These are phyloP conservation scores for Malurus cyaneus DNA, from an alignment of 2,113 vertebrate genomes.

Conservation along the genomic window DNA sequence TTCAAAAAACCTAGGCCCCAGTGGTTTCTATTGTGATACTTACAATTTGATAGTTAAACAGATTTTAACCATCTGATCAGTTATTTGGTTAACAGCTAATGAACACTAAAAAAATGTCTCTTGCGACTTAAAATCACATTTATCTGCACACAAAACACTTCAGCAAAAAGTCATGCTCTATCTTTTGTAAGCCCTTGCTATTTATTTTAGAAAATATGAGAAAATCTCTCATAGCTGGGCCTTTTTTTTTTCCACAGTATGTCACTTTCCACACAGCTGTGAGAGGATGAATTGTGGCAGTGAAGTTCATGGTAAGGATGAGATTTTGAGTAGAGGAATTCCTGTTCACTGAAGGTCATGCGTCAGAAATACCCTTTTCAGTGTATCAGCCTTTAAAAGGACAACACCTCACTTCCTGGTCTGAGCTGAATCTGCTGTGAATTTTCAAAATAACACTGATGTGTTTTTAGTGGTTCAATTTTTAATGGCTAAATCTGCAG, in stretches of 20 bases:
- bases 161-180: neutral
- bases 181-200: neutral
- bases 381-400: conserved; percentile 64
- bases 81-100: neutral
- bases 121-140: neutral
- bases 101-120: neutral
- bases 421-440: conserved; percentile 22
- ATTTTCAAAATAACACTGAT: conserved; percentile 55
- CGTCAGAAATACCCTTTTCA: conserved; percentile 74
- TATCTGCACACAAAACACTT: neutral
- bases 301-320: conserved; percentile 47
- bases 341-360: conserved; percentile 65
- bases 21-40: neutral
- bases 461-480: neutral
- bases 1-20: neutral
- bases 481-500: neutral
- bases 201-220: conserved; percentile 16
- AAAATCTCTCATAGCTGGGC: neutral
- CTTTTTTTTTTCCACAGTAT: neutral
- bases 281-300: conserved; percentile 12
- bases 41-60: neutral
- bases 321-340: conserved; percentile 51
- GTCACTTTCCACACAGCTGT: conserved; percentile 46
- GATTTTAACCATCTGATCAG: neutral
- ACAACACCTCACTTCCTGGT: conserved; percentile 71